Base-by-base conservation (phyloP, 2,797 vertebrate species). In the Alauda arvensis region DNA sequence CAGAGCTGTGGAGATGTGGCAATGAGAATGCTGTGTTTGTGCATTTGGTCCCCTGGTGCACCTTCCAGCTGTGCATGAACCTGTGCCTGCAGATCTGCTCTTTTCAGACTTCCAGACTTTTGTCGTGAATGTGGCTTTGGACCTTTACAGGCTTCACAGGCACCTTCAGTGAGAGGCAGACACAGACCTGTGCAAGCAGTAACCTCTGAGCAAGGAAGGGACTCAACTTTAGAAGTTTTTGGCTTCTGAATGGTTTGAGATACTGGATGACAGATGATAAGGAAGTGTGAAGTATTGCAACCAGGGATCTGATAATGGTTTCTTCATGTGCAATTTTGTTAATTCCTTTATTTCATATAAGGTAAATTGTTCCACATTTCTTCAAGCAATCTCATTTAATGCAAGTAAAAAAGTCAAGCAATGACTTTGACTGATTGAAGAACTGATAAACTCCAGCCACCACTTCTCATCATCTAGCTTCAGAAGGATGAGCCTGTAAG, bases 361-460 rank as follows among this genome's bases (percentile, higher is more conserved):
- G 39, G 61, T 85, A 72, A 85, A 91, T 75, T 88, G 69, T 21
- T 93, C 52, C 14, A 6, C 4, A 9, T 88, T 70, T 66, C 82
- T 85, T 88, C 60, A 62, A 76, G 87, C 69, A 63, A 61, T 78
- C 85, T 81, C 75, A 63, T 87, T 90, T 83, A 90, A 69, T 77
- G 60, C 29, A 53, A 53, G 33, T 80, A n/a, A 70, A 71, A 61
- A 55, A 71, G 10, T 40, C 29, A 48, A 67, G 39, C 87, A 80
- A 90, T 89, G 71, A 76, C 49, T 92, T 92, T 15, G 63, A 90
- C 37, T 87, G 70, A 85, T 49, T 81, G 77, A 91, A 91, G 83
- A 90, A 52, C 71, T 90, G 83, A 90, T 90, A 53, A 87, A 78
- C 67, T 92, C 31, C 61, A 89, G 60, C 20, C 1, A 29, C 70